Evolutionary conservation across 2,113 vertebrate species (phyloP).

Genomic region (Pogona vitticeps): DNA sequence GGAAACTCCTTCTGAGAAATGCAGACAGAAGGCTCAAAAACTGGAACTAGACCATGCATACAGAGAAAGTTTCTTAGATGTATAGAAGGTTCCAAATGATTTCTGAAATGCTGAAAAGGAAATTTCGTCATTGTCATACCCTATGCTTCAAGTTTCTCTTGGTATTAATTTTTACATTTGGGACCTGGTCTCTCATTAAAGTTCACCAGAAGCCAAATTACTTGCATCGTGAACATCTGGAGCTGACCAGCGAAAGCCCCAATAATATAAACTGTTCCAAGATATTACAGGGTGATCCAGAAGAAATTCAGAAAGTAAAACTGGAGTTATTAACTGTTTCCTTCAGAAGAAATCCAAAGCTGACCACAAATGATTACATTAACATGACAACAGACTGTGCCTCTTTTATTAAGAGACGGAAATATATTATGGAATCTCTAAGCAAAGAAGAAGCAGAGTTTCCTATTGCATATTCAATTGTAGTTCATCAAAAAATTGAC

Average conservation of each 20-base stretch:
- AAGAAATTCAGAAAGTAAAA: constrained; percentile 79
- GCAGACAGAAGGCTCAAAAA: constrained; percentile 11
- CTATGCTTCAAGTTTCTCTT: constrained; percentile 63
- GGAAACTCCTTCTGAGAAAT: constrained; percentile 34
- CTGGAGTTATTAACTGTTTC: constrained; percentile 73
- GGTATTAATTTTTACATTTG: constrained; percentile 62
- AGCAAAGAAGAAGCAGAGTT: constrained; percentile 86
- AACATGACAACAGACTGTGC: constrained; percentile 81
- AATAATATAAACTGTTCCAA: constrained; percentile 81
- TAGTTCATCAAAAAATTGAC: constrained; percentile 89
- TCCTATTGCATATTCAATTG: constrained; percentile 90
- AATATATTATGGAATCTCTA: constrained; percentile 82
- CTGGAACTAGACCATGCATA: constrained; percentile 27
- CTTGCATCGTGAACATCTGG: constrained; percentile 65
- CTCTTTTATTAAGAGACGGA: constrained; percentile 79
- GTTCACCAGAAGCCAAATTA: constrained; percentile 73
- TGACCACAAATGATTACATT: constrained; percentile 79
- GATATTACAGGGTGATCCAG: constrained; percentile 79
- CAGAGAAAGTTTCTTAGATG: constrained; percentile 12
- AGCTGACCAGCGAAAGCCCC: constrained; percentile 73
- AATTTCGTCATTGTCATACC: constrained; percentile 81
- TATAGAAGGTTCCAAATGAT: constrained; percentile 45
- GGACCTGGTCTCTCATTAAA: constrained; percentile 69
- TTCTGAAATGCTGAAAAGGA: constrained; percentile 73
- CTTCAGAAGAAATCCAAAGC: constrained; percentile 70